These are phyloP conservation scores for Colletes collaris DNA, from an alignment of 2,888 invertebrate genomes.

Conservation along the genomic window DNA sequence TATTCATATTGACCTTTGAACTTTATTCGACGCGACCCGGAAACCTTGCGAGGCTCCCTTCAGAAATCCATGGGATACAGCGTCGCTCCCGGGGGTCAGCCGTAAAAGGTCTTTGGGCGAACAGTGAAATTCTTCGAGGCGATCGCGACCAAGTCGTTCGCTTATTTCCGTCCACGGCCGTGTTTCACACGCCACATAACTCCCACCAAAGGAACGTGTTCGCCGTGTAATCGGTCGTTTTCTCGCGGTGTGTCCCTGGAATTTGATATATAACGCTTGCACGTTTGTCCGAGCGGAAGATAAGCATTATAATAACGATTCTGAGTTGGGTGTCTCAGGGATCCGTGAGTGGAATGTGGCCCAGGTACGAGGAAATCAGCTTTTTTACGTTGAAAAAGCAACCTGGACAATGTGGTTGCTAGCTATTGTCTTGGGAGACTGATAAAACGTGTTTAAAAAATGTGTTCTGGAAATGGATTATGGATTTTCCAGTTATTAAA, in stretches of 20 bases:
- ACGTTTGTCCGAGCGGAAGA: neutral
- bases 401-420: too few relatives aligned
- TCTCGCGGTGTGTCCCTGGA: neutral
- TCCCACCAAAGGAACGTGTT: conserved; percentile 15
- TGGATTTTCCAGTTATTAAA: too few relatives aligned
- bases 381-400: too few relatives aligned
- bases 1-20: conserved; percentile 35
- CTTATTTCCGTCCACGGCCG: conserved; percentile 4
- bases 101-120: conserved; percentile 40
- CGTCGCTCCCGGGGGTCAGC: neutral
- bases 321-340: neutral
- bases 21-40: conserved; percentile 18
- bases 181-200: conserved; percentile 34
- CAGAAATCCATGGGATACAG: conserved; percentile 28
- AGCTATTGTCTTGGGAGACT: too few relatives aligned
- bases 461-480: too few relatives aligned
- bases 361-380: too few relatives aligned
- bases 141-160: conserved; percentile 29
- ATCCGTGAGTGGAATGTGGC: neutral
- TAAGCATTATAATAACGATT: conserved; percentile 1
- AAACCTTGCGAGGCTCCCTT: conserved; percentile 11
- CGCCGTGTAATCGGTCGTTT: conserved; percentile 11
- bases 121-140: conserved; percentile 47
- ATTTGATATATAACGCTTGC: conserved; percentile 1
- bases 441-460: too few relatives aligned